Base-by-base conservation (phyloP, 2,888 invertebrate species). In the Glyphotaelius pellucidus region DNA sequence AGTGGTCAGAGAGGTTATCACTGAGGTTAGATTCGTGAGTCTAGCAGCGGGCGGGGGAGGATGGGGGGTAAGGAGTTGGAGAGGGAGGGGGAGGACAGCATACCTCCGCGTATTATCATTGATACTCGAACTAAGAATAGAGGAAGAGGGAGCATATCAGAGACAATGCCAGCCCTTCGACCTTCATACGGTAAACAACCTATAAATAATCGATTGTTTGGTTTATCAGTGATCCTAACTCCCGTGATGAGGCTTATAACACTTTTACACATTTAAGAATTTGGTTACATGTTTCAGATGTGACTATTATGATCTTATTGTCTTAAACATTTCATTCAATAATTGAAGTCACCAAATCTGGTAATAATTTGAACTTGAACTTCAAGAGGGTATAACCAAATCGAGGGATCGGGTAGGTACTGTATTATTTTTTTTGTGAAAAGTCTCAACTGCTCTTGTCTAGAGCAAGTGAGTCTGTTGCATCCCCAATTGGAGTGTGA, bases 1-100 rank as follows among this genome's bases (percentile, higher is more conserved):
- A 89, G 88, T 89, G 88, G 88, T 89, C 88, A 89, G 88, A 14
- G 80, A 89, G 88, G 88, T 89, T 89, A 89, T 89, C 88, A 89
- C 80, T n/a, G 79, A 89, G 88, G 88, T 89, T 89, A 89, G 88
- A 80, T 89, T 89, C 88, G 88, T 89, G 88, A 89, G 88, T 19
- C 67, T n/a, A 9, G 67, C 67, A 30, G 3, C 30, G 25, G 86
- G 30, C 9, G 35, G n/a, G 38, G 19, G 35, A 32, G 42, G 30
- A 3, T 5, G 86, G 5, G 47, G n/a, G 35, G 9, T 3, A 14
- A 47, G 1, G 47, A 15, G 15, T 47, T n/a, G 30, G 79, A 79
- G 32, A 15, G 35, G 25, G 32, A 79, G 67, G 88, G 32, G 79
- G 80, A 19, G 80, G 19, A 89, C 25, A 32, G 88, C 88, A 89